Conservation (phyloP, 1,140 invertebrate genomes). For the Drosophila pandora region DNA sequence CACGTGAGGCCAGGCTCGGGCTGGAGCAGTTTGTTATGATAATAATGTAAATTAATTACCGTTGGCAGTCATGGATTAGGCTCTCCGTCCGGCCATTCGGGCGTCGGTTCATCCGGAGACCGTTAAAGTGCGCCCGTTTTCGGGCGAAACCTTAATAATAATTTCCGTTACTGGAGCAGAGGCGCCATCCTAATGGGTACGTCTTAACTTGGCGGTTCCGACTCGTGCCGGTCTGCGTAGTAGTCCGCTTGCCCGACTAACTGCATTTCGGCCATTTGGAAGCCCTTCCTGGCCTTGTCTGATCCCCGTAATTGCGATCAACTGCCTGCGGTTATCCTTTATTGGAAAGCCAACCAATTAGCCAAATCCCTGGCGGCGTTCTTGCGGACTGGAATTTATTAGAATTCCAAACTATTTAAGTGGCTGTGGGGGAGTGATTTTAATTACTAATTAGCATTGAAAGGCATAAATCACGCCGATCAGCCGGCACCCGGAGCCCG, state of each 20-base stretch:
- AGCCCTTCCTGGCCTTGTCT: slow-evolving; percentile 42
- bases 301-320: slow-evolving; percentile 45
- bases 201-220: slow-evolving; percentile 27
- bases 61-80: slow-evolving; percentile 45
- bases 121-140: slow-evolving; percentile 5
- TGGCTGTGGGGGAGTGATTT: slow-evolving; percentile 20
- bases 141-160: slow-evolving; percentile 41
- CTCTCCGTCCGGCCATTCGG: slow-evolving; percentile 12
- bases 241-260: slow-evolving; percentile 24
- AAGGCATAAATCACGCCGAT: slow-evolving; percentile 57
- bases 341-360: slow-evolving; percentile 17
- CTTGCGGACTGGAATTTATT: slow-evolving; percentile 20
- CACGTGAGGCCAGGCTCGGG: slow-evolving; percentile 16
- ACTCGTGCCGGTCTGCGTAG: slow-evolving; percentile 12
- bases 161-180: slow-evolving; percentile 42
- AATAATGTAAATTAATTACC: slow-evolving; percentile 78
- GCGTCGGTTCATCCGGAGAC: background rate
- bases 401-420: slow-evolving; percentile 22
- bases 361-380: slow-evolving; percentile 11
- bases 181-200: slow-evolving; percentile 30
- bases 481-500: slow-evolving; percentile 5
- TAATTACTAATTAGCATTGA: slow-evolving; percentile 69
- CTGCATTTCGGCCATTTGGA: slow-evolving; percentile 23
- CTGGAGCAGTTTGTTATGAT: slow-evolving; percentile 68
- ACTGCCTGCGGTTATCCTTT: slow-evolving; percentile 7